Base-by-base conservation (phyloP, 2,888 invertebrate species). In the Lathronympha strigana region DNA sequence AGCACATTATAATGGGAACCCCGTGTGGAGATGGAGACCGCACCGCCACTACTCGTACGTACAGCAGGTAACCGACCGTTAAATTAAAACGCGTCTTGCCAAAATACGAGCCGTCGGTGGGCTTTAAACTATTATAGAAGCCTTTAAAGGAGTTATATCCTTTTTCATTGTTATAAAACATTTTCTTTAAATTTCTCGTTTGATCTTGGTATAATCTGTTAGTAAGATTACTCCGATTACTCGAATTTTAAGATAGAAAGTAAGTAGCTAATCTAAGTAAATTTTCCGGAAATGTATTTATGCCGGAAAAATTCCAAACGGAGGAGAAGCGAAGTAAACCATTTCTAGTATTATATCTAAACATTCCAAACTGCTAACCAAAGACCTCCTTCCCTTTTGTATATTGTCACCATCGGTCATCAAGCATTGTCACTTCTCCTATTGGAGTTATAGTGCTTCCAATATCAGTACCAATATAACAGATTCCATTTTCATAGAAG, bases 1-100 rank as follows among this genome's bases (percentile, higher is more conserved):
- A 36, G 23, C 36, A 28, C 25, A 45, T 45, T 47, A 49, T 55
- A 55, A 55, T 49, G 55, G 38, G 25, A 51, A 25, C 40, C 58
- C 45, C 51, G 36, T 36, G 17, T 28, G 43, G 58, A 58, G 43
- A 58, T 28, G 43, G 58, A 58, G 43, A 58, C 43, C 45, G 58
- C 58, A 50, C 58, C 49, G 36, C 43, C 33, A 58, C 64, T 51
- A 43, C n/a, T n/a, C n/a, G n/a, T n/a, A n/a, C n/a, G n/a, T n/a
- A n/a, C 25, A 50, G 36, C 19, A 23, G 40, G 33, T 23, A 33
- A 25, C 50, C 40, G 43, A 49, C 55, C 55, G 38, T 47, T 63
- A 47, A 62, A 62, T 47, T 63, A 47, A 62, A 62, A 38, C 47
- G 28, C 28, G 28, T 38, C 28, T 55, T 28, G 47, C 47, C 38